phyloP scores from a whole-genome alignment of 2,797 vertebrate genomes.

The Leucoraja ocellata region DNA sequence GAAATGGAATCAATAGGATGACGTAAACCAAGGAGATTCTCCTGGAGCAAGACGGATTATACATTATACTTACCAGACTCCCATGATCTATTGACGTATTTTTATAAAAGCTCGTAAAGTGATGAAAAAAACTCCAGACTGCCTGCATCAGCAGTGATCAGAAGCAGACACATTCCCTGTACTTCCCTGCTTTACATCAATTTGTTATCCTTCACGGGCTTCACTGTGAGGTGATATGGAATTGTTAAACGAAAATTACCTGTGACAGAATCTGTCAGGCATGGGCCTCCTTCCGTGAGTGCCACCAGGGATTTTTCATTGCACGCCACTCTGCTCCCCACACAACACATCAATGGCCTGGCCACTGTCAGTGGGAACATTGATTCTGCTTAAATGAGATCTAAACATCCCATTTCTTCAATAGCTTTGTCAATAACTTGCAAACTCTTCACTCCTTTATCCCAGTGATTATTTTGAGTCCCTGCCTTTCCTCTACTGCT shows the following conservation, averaged over 20 bases:
- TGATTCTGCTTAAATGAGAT: background rate
- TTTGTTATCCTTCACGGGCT: background rate
- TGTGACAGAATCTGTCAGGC: background rate
- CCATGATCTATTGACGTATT: constrained; percentile 16
- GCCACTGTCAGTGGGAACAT: background rate
- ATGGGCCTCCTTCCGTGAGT: background rate
- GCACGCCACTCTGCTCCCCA: background rate
- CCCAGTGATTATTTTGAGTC: background rate
- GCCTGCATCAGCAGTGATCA: background rate
- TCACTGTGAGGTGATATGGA: background rate
- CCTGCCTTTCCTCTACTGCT: background rate
- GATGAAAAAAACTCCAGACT: background rate
- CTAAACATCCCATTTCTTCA: background rate
- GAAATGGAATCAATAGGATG: background rate
- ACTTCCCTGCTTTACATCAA: background rate
- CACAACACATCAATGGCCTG: background rate
- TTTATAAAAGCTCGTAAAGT: background rate
- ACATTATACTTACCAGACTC: constrained; percentile 17
- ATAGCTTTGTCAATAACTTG: background rate
- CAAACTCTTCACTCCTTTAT: background rate
- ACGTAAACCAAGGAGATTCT: constrained; percentile 28
- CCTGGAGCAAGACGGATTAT: background rate
- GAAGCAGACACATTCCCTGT: background rate
- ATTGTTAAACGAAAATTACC: constrained; percentile 6
- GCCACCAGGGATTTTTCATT: background rate